Base-by-base conservation (phyloP, 2,888 invertebrate species). In the Polymixis lichenea region DNA sequence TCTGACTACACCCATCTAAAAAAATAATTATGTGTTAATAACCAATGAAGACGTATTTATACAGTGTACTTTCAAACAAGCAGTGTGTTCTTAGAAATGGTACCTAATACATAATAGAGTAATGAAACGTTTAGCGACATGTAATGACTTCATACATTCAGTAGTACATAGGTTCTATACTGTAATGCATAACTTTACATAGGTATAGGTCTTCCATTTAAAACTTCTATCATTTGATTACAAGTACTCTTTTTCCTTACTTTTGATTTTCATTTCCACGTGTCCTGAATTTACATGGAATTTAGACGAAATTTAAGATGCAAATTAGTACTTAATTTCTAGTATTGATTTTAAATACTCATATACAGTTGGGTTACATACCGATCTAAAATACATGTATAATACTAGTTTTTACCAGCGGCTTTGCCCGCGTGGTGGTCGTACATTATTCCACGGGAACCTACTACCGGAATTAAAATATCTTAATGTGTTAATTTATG, bases 81-180 rank as follows among this genome's bases (percentile, higher is more conserved):
- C 28, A 53, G 15, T 53, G 19, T n/a, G 15, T 75, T 77, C 82
- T 70, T 53, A 64, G 81, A 71, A 70, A 81, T 32, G 6, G 32
- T 80, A 46, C 43, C 43, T 46, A 71, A 67, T 62, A 60, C 5
- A 32, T 5, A 60, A 6, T 32, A 60, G 25, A 43, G 32, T 67
- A n/a, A 15, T 72, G n/a, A 15, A 75, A 66, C 76, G 58, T 66
- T 80, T 61, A 80, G 46, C 15, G 28, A 15, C 51, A 61, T 56
- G n/a, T 67, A 72, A 72, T 77, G 72, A 55, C 38, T 81, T 68
- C 56, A 66, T 72, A 64, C 53, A 60, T 61, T 72, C 25, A 67
- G 32, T 58, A 51, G 43, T 38, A 6, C 38, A 5, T 38, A 38
- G 6, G 38, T 38, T 38, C 38, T 38, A 38, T 38, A 38, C 38